Base-by-base conservation (phyloP, 2,888 invertebrate species). In the Julus scandinavius region DNA sequence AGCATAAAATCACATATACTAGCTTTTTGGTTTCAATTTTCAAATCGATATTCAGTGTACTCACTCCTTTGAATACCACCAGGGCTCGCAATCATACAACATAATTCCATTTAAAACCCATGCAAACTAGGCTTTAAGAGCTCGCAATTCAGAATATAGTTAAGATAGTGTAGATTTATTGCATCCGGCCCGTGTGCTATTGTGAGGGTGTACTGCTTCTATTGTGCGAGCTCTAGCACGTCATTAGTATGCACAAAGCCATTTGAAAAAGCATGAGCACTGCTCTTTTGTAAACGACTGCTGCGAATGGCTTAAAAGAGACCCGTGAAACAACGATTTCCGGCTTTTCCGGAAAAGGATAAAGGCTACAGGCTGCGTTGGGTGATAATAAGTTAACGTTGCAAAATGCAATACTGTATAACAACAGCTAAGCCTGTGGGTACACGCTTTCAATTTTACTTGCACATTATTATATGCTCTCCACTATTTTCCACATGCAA, bases 301-400 rank as follows among this genome's bases (percentile, higher is more conserved):
- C 45, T 45, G 45, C 20, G 63, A 72, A 17, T 72, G 20, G 20
- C 20, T 29, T 5, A 29, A 58, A 20, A 72, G 20, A 72, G 63
- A 72, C 63, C 63, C 20, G 63, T 72, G 63, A 72, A 72, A 72
- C 20, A 72, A 72, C 63, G 63, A 72, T 72, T 72, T 72, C 63
- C 63, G 63, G 63, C 9, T 20, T 72, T 72, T 72, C 63, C 63
- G 63, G 63, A 72, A 72, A 20, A 72, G 63, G 20, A 72, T 72
- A 20, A 72, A 72, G 63, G 63, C 63, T 17, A 20, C 63, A 20
- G 63, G 63, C 20, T 6, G 20, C 20, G 63, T 20, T 29, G 63
- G 45, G 7, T 72, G 63, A 20, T 72, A 72, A 72, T 72, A 72
- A n/a, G n/a, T 63, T n/a, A n/a, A 63, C n/a, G 3, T 2, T 63